These are phyloP conservation scores for Toxonevra muliebris DNA, from an alignment of 2,888 invertebrate species.

Conservation along the genomic window DNA sequence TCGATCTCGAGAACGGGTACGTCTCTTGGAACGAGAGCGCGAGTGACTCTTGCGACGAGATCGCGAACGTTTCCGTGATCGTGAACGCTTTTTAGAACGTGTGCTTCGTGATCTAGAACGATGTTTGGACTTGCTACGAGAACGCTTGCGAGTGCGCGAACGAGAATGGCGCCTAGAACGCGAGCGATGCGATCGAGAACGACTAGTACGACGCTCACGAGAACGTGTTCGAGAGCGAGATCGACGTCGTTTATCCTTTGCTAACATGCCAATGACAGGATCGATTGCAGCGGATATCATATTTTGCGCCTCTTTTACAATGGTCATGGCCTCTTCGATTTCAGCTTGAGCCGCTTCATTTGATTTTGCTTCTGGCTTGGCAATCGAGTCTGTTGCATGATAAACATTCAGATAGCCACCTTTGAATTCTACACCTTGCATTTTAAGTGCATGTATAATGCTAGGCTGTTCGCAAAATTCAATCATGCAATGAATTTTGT, in stretches of 20 bases:
- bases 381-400: constrained; percentile 91
- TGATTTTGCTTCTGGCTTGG: constrained; percentile 92
- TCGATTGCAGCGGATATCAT: constrained; percentile 94
- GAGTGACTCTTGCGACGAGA: constrained; percentile 68
- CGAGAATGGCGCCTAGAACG: constrained; percentile 73
- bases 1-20: constrained; percentile 57
- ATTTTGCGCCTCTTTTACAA: constrained; percentile 95
- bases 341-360: constrained; percentile 95
- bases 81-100: constrained; percentile 68
- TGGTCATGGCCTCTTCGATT: constrained; percentile 96
- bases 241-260: constrained; percentile 80
- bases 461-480: constrained; percentile 94
- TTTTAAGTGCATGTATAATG: constrained; percentile 83
- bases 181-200: constrained; percentile 70
- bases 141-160: constrained; percentile 66
- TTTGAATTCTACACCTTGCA: constrained; percentile 82
- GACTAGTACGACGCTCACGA: constrained; percentile 73
- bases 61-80: constrained; percentile 62
- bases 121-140: constrained; percentile 57
- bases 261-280: constrained; percentile 86
- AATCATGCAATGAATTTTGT: constrained; percentile 82
- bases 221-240: constrained; percentile 66
- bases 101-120: constrained; percentile 71
- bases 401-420: constrained; percentile 77
- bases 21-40: constrained; percentile 61